phyloP scores from a whole-genome alignment of 2,888 invertebrate species.

The Drosophila anceps region DNA sequence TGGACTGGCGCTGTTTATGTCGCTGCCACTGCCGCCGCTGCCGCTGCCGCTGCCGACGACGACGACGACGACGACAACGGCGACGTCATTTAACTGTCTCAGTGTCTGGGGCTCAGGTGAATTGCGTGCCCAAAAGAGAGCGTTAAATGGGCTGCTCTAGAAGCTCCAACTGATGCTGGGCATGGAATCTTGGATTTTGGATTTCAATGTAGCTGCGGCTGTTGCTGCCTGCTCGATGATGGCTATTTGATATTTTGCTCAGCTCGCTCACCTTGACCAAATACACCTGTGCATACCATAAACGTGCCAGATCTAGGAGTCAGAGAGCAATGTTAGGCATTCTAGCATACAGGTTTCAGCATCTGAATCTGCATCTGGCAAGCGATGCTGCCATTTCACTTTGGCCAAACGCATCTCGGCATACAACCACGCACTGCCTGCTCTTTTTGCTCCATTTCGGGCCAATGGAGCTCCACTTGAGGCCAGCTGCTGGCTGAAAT shows the following conservation, averaged over 20 bases:
- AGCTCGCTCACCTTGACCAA: conserved; percentile 72
- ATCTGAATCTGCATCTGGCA: no score
- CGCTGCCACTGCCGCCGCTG: conserved; percentile 5
- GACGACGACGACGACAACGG: conserved; percentile 1
- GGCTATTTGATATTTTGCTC: conserved; percentile 13
- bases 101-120: conserved; percentile 20
- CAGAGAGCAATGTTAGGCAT: conserved; percentile 31
- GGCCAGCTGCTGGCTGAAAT: conserved; percentile 33
- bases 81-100: conserved; percentile 9
- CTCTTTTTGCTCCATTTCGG: conserved; percentile 34
- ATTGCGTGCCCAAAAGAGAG: conserved; percentile 50
- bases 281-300: conserved; percentile 49
- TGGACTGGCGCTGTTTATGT: conserved; percentile 30
- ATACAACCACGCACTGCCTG: conserved; percentile 18
- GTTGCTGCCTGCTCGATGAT: conserved; percentile 1
- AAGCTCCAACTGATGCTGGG: conserved; percentile 41
- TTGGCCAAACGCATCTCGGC: conserved; percentile 27
- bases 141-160: conserved; percentile 46
- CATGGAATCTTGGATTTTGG: conserved; percentile 19
- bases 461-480: conserved; percentile 23
- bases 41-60: conserved; percentile 1
- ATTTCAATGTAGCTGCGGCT: conserved; percentile 20
- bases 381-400: conserved; percentile 24
- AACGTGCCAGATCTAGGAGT: conserved; percentile 6
- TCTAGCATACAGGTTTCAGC: conserved; percentile 41